Evolutionary conservation across 1,140 invertebrate species (phyloP), one percentile per base, ranked within the genome.

Genomic region (Drosophila serrata): DNA sequence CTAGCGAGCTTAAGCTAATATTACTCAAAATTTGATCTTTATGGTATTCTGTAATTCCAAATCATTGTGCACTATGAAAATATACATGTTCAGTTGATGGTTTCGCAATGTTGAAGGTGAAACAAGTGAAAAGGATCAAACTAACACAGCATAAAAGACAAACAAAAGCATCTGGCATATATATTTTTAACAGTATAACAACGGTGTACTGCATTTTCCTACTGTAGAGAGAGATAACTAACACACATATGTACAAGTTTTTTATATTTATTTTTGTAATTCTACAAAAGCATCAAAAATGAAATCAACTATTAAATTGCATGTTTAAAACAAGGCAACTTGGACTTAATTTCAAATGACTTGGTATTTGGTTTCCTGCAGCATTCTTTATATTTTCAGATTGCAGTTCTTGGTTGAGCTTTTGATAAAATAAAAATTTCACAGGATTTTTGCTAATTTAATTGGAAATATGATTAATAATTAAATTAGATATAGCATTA

Each of bases 251-350:
- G 85, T 88, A 90, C 85, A 90, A 90, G 85, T 90, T 90, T 88
- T 82, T 88, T 90, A 90, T 84, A 90, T 90, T 90, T 90, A 90
- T 90, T 90, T 90, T 90, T 90, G 67, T 90, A 90, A 85, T 79
- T 78, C 81, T 81, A 87, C 68, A 90, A 87, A 58, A 39, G 48
- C 68, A 70, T 78, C 68, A 73, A 65, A 79, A 53, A 74, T 58
- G 53, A 69, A 72, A 90, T 67, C 77, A 67, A 70, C 63, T 64
- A 88, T 90, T 84, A 88, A 88, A 90, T 75, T 78, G 85, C 85
- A 84, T 90, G 65, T 84, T 85, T 46, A 62, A 82, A 76, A 57
- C 43, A 60, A 72, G 43, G 4, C 45, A 55, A 53, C 15, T 22
- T 22, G 33, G 48, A 17, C 12, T 43, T 15, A 27, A 35, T 51